phyloP scores from a whole-genome alignment of 2,888 invertebrate genomes.

The Barypeithes pellucidus region DNA sequence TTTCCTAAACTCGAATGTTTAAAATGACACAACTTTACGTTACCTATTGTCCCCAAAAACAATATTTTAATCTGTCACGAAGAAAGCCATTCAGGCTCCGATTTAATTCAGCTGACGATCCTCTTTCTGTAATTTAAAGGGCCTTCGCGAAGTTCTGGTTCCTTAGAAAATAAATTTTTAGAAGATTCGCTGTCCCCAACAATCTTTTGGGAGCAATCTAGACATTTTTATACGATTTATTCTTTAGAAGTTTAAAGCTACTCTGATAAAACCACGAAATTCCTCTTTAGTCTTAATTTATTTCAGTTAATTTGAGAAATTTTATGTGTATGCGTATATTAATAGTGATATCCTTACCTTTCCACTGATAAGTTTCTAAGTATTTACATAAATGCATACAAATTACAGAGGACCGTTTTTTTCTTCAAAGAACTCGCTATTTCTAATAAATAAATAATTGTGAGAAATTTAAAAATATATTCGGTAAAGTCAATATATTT shows the following conservation, averaged over 20 bases:
- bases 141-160: slow-evolving; percentile 28
- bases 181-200: slow-evolving; percentile 1
- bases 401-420: no score
- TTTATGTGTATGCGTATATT: no score
- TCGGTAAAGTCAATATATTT: no score
- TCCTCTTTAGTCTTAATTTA: neutral
- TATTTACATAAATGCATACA: no score
- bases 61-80: slow-evolving; percentile 40
- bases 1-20: neutral
- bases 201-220: slow-evolving; percentile 18
- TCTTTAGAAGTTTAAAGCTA: slow-evolving; percentile 10
- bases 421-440: no score
- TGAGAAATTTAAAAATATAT: no score
- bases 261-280: neutral
- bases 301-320: neutral
- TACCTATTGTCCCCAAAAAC: slow-evolving; percentile 1
- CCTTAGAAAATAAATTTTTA: slow-evolving; percentile 27
- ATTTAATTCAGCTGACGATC: slow-evolving; percentile 42
- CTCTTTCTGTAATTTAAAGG: slow-evolving; percentile 42
- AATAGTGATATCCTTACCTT: no score
- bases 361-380: no score
- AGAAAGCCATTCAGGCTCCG: slow-evolving; percentile 29
- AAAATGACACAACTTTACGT: neutral
- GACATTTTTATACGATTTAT: slow-evolving; percentile 8
- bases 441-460: no score